phyloP scores from a whole-genome alignment of 92 coral and sea anemone genomes.

The Palythoa grandis region DNA sequence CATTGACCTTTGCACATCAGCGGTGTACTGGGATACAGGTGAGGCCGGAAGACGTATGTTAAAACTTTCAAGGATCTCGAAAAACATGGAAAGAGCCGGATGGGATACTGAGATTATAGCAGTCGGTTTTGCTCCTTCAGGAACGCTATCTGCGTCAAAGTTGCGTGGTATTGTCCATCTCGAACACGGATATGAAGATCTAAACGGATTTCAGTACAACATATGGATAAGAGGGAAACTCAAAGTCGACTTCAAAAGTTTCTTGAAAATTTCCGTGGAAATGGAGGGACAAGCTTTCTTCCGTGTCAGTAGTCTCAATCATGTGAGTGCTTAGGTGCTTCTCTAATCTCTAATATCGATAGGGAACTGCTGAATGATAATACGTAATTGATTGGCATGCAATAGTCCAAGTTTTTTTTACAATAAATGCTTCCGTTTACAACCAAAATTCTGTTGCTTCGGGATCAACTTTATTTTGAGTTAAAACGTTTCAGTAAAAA shows the following conservation, averaged over 20 bases:
- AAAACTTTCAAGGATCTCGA: slow-evolving; percentile 5
- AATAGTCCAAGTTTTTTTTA: too few species aligned
- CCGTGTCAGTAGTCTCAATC: neutral
- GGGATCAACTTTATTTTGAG: too few species aligned
- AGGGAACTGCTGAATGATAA: too few species aligned
- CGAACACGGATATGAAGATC: neutral
- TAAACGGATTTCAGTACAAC: slow-evolving; percentile 29
- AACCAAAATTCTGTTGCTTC: too few species aligned
- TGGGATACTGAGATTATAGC: slow-evolving; percentile 30
- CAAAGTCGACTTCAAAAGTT: neutral
- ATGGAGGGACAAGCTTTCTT: slow-evolving; percentile 24
- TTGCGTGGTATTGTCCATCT: slow-evolving; percentile 2
- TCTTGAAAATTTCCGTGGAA: neutral
- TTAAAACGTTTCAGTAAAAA: too few species aligned
- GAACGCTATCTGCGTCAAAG: slow-evolving; percentile 3
- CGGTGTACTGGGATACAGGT: slow-evolving; percentile 35
- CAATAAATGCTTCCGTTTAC: too few species aligned
- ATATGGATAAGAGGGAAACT: slow-evolving; percentile 41
- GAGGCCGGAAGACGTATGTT: neutral
- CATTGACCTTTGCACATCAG: slow-evolving; percentile 40
- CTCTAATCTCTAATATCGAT: too few species aligned
- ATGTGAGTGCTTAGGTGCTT: neutral
- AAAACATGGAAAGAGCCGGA: slow-evolving; percentile 42
- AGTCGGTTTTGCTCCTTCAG: slow-evolving; percentile 19
- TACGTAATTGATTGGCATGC: too few species aligned